Evolutionary conservation across 2,797 vertebrate genomes (phyloP), one percentile per base, ranked within the genome.

Genomic region (Echeneis naucrates): DNA sequence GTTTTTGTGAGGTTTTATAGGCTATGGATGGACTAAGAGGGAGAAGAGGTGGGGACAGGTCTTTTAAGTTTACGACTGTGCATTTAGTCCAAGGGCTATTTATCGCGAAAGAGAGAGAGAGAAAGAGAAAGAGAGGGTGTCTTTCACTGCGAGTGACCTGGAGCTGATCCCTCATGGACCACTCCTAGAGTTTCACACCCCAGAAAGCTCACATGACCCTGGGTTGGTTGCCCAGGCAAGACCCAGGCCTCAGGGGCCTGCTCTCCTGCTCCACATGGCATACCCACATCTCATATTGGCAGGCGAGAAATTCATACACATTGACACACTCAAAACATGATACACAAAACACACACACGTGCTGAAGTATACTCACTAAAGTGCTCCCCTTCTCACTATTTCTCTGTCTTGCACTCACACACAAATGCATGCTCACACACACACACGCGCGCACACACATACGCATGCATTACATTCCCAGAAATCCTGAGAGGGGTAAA

Each of bases 151-250:
- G 61, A 94, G 93, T 96, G 95, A 97, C 96, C 96, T 94, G 92
- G 93, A 94, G 94, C 93, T 95, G 94, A 93, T 95, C 94, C 94
- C 92, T 88, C 92, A 88, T 92, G 94, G 94, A 89, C 87, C 80
- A 78, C 87, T 92, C 94, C 95, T 97, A 92, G 81, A 76, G 96
- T 98, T 98, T 97, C 96, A 97, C 96, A 96, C 94, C 85, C 77
- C 63, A 86, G 91, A 95, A 94, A 76, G 92, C 93, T 95, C 94
- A 88, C 91, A 94, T 89, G 91, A 95, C 95, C 92, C 94, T 69
- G 84, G 94, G 92, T 93, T 89, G 92, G 93, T 94, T 93, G 93
- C 94, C 62, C 94, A 95, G 95, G 95, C 95, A 93, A 96, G 93
- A 93, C 93, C 93, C 94, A 82, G 93, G 95, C 95, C 95, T 97